Percentiles rank a stretch among this genome's conserved stretches.
Conservation (phyloP, 2,797 vertebrate genomes). For the Pelodytes ibericus region DNA sequence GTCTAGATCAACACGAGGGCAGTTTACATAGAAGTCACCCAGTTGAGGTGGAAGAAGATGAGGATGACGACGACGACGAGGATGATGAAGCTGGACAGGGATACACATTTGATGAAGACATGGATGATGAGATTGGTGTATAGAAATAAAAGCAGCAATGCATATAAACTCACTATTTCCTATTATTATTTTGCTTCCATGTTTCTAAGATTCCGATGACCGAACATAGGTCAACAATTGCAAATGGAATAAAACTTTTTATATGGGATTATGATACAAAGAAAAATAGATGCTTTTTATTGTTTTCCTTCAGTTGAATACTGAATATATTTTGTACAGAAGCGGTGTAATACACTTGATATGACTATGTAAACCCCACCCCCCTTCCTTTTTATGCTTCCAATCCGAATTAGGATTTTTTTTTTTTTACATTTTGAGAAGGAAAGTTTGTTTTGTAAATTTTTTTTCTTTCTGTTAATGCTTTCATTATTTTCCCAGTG, state of each 20-base stretch:
- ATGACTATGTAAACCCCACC: not conserved
- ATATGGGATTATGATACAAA: conserved; percentile 7
- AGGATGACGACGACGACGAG: conserved; percentile 79
- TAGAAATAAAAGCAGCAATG: conserved; percentile 13
- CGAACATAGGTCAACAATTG: not conserved
- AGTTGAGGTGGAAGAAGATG: conserved; percentile 60
- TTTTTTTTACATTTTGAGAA: not conserved
- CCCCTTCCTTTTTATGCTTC: not conserved
- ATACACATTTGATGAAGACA: conserved; percentile 52
- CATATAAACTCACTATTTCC: conserved; percentile 10
- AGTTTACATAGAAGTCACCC: conserved; percentile 57
- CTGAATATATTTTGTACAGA: conserved; percentile 28
- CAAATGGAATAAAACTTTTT: conserved; percentile 24
- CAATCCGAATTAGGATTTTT: not conserved
- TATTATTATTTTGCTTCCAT: not conserved
- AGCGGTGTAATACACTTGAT: conserved; percentile 3
- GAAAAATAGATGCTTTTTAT: conserved; percentile 6
- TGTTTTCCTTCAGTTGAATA: not conserved
- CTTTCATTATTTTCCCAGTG: not conserved
- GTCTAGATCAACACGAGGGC: conserved; percentile 56
- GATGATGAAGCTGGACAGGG: conserved; percentile 67
- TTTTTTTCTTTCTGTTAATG: not conserved
- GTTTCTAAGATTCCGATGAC: not conserved
- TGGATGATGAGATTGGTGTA: conserved; percentile 55
- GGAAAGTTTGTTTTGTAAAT: not conserved